Conservation (phyloP, 2,797 vertebrate species). For the Sylvia borin region DNA sequence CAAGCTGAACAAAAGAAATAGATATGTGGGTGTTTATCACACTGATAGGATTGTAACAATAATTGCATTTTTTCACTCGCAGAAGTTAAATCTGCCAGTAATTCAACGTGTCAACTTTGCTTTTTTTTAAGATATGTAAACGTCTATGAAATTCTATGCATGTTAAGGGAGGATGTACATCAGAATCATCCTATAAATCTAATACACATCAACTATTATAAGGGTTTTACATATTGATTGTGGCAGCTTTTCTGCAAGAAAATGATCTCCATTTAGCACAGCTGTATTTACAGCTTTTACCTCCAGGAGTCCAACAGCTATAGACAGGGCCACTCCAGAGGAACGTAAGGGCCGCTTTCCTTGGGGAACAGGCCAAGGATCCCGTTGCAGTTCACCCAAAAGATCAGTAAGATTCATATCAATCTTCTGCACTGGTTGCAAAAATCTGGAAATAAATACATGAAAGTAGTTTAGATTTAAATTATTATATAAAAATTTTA, state of each 20-base stretch:
- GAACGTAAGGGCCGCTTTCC: conserved; percentile 93
- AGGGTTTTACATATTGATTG: not conserved
- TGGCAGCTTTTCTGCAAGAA: not conserved
- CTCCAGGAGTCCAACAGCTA: conserved; percentile 95
- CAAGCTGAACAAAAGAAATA: not conserved
- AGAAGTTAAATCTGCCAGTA: not conserved
- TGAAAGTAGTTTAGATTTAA: not conserved
- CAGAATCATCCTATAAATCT: not conserved
- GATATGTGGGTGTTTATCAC: not conserved
- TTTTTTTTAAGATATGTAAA: not conserved
- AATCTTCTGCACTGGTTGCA: conserved; percentile 96
- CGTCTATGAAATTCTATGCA: fast-evolving
- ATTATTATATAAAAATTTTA: not conserved
- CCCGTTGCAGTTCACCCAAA: conserved; percentile 92
- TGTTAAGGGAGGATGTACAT: not conserved
- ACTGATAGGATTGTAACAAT: not conserved
- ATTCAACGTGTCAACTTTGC: not conserved
- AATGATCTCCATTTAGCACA: not conserved
- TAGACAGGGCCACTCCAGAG: conserved; percentile 92
- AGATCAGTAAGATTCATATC: conserved; percentile 99
- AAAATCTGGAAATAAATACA: conserved; percentile 80
- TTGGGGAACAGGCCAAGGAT: conserved; percentile 96
- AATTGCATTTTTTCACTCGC: not conserved
- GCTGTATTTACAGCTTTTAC: conserved; percentile 66
- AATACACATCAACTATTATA: not conserved